A percentile compares a stretch with the other conserved stretches of the same genome.
Conservation (phyloP, 2,113 vertebrate genomes). For the Dasyurus viverrinus region DNA sequence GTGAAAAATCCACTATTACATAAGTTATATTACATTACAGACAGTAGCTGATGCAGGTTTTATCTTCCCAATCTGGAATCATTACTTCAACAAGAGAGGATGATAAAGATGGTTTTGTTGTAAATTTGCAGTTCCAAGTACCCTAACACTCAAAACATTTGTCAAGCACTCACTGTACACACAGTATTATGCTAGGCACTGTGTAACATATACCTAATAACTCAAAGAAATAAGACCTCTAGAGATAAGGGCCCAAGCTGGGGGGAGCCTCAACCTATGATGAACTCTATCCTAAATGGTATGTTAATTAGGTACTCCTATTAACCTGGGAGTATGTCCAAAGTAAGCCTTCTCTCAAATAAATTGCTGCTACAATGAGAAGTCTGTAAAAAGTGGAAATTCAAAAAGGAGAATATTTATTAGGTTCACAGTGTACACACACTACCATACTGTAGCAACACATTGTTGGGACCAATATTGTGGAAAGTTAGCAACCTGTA, state of each 20-base stretch:
- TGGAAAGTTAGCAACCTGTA: constrained; percentile 34
- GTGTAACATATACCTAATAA: background rate
- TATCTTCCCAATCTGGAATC: constrained; percentile 8
- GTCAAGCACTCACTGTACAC: background rate
- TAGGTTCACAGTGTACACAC: constrained; percentile 30
- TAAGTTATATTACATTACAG: background rate
- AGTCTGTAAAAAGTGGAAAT: constrained; percentile 66
- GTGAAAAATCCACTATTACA: constrained; percentile 23
- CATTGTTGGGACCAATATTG: constrained; percentile 7
- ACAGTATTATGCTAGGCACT: background rate
- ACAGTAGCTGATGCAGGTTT: constrained; percentile 18
- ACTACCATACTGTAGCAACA: constrained; percentile 45
- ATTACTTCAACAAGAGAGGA: constrained; percentile 23
- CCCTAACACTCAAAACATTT: constrained; percentile 14
- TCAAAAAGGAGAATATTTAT: constrained; percentile 59
- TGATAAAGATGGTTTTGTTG: background rate
- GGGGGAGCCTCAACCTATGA: background rate
- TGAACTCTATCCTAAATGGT: constrained; percentile 14
- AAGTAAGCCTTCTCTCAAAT: constrained; percentile 48
- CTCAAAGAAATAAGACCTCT: constrained; percentile 33
- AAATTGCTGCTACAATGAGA: constrained; percentile 58
- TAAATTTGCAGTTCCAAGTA: constrained; percentile 35
- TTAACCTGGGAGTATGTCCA: constrained; percentile 55
- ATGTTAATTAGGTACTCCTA: constrained; percentile 44
- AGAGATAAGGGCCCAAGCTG: background rate